These are phyloP conservation scores for Spatula clypeata DNA, from an alignment of 2,797 vertebrate species.

Conservation along the genomic window DNA sequence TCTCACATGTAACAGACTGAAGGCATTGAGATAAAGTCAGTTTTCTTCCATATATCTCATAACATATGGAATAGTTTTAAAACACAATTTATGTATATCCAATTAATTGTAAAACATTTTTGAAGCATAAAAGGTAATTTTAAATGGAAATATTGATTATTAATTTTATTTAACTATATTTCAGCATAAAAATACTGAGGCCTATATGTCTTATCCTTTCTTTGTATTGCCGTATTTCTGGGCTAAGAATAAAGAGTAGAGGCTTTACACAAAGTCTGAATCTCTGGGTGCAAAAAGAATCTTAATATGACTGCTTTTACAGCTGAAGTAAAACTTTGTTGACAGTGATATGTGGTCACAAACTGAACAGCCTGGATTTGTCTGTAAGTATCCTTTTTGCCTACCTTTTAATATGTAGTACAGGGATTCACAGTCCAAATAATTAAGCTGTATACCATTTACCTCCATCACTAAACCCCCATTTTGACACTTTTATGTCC, in stretches of 20 bases:
- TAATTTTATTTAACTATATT: neutral
- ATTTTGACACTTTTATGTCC: neutral
- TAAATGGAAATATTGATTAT: neutral
- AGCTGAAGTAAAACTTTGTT: neutral
- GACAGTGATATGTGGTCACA: neutral
- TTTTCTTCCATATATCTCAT: neutral
- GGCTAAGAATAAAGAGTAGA: neutral
- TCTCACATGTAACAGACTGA: neutral
- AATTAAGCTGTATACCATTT: neutral
- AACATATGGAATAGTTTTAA: neutral
- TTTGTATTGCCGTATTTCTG: neutral
- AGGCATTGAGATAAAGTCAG: neutral
- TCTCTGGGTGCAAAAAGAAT: neutral
- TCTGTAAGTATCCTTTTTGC: neutral
- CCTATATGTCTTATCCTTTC: neutral
- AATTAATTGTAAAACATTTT: neutral
- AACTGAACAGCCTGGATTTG: neutral
- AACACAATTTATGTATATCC: accelerated
- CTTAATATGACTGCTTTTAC: neutral
- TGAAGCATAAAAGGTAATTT: neutral
- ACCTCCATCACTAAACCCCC: neutral
- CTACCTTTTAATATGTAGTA: neutral
- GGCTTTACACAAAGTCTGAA: neutral
- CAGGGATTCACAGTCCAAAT: neutral
- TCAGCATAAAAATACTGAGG: neutral